Base-by-base conservation (phyloP, 2,797 vertebrate species). In the Syngnathus acus region DNA sequence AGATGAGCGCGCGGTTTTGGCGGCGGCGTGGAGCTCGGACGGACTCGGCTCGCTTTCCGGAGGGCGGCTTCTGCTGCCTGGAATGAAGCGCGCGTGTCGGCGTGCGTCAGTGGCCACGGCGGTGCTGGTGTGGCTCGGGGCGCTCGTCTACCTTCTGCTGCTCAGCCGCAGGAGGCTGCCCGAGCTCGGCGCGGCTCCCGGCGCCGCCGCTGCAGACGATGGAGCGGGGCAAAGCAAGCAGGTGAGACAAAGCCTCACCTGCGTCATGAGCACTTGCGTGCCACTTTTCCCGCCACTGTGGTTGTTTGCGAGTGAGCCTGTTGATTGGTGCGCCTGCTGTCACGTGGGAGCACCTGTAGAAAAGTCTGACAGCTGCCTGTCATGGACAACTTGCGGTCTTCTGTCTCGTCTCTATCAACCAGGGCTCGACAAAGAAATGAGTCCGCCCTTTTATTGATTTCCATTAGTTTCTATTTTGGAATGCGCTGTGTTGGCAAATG, bases 41-140 rank as follows among this genome's bases (percentile, higher is more conserved):
- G 76, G 73, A 73, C 77, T 78, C 78, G 32, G 40, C 21, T 16
- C 10, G 60, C 11, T 13, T 26, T 14, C 61, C 53, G 68, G 68
- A 75, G 77, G 74, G 76, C 78, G 77, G 75, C 80, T 83, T 71
- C 83, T 79, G 82, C 65, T 71, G 39, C 42, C 80, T 73, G 58
- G 64, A 62, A 89, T 87, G 88, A 89, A 85, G 86, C 83, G 88
- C 37, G 68, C 76, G 50, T 87, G 78, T 74, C 83, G 86, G 82
- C 75, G 74, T 77, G 75, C 85, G 79, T 75, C 85, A 73, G 86
- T 85, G 82, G 77, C 80, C 75, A 83, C 71, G 80, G 86, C 84
- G 67, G 73, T 87, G 85, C 86, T 88, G 80, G 85, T 88, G 72
- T 89, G 88, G 85, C 84, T 89, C 76, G 86, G 86, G 50, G 88